A percentile compares a stretch with the other conserved stretches of the same genome.
These are phyloP conservation scores for Bombus breviceps DNA, from an alignment of 1,140 invertebrate genomes.

Conservation along the genomic window DNA sequence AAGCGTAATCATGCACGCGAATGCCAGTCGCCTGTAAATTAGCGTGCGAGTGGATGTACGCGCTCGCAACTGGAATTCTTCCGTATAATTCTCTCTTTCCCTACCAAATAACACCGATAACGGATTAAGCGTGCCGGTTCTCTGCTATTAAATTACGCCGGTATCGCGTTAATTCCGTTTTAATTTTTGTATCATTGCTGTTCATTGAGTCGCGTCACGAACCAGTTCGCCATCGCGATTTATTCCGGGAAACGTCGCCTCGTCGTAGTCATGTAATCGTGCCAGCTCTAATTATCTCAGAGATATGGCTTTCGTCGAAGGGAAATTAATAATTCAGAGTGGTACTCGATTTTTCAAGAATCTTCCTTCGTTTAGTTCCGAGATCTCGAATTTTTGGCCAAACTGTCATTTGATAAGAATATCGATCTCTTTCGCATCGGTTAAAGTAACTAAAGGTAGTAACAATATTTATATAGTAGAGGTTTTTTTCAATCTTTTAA, in stretches of 20 bases:
- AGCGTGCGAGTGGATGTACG: slow-evolving; percentile 8
- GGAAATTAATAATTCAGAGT: background rate
- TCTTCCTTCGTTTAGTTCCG: no score
- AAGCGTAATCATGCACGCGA: slow-evolving; percentile 20
- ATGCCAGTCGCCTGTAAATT: slow-evolving; percentile 1
- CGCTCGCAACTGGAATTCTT: background rate
- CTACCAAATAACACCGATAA: background rate
- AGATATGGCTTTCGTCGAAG: background rate
- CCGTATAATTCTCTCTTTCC: background rate
- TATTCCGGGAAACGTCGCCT: background rate
- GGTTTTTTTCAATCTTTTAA: no score
- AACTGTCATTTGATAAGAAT: no score
- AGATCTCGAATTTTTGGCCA: no score
- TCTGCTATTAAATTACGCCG: slow-evolving; percentile 14
- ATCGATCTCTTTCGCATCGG: no score
- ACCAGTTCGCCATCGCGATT: background rate
- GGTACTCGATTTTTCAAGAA: background rate
- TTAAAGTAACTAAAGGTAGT: no score
- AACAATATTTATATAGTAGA: no score
- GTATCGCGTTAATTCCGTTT: slow-evolving; percentile 20
- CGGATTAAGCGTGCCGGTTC: slow-evolving; percentile 13
- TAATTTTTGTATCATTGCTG: slow-evolving; percentile 25
- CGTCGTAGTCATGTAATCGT: background rate
- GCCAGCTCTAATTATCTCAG: background rate
- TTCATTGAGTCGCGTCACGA: slow-evolving; percentile 5